These are phyloP conservation scores for Nudaria mundana DNA, from an alignment of 2,888 invertebrate genomes.

Conservation along the genomic window DNA sequence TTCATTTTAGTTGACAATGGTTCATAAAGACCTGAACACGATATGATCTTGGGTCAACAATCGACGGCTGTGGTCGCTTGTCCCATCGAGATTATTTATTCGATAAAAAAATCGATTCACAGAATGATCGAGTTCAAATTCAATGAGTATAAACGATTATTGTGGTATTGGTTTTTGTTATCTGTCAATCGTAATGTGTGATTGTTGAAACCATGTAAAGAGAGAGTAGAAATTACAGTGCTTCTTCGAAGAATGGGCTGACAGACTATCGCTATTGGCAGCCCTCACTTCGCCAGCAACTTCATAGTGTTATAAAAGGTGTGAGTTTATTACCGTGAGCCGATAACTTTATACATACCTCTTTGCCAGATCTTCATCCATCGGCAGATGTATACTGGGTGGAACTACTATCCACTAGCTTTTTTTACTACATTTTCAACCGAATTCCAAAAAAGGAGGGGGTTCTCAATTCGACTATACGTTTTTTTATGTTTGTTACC, in stretches of 20 bases:
- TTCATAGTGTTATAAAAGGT: too few species aligned
- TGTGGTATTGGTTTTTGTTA: slow-evolving; percentile 29
- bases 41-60: slow-evolving; percentile 69
- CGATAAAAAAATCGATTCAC: slow-evolving; percentile 57
- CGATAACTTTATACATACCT: too few species aligned
- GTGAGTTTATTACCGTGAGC: too few species aligned
- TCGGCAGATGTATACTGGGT: too few species aligned
- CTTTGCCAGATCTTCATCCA: too few species aligned
- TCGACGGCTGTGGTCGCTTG: slow-evolving; percentile 61
- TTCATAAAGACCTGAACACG: slow-evolving; percentile 62
- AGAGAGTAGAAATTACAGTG: slow-evolving; percentile 5
- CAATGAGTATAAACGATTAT: slow-evolving; percentile 23
- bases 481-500: too few species aligned
- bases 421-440: too few species aligned
- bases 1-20: slow-evolving; percentile 62
- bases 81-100: slow-evolving; percentile 54
- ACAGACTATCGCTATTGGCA: too few species aligned
- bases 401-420: too few species aligned
- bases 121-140: slow-evolving; percentile 40
- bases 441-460: too few species aligned
- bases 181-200: slow-evolving; percentile 27
- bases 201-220: slow-evolving; percentile 11
- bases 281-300: too few species aligned
- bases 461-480: too few species aligned
- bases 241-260: slow-evolving; percentile 7